A percentile compares a stretch with the other conserved stretches of the same genome.
These are phyloP conservation scores for Styela plicata DNA, from an alignment of 23 tunicate species.

Conservation along the genomic window DNA sequence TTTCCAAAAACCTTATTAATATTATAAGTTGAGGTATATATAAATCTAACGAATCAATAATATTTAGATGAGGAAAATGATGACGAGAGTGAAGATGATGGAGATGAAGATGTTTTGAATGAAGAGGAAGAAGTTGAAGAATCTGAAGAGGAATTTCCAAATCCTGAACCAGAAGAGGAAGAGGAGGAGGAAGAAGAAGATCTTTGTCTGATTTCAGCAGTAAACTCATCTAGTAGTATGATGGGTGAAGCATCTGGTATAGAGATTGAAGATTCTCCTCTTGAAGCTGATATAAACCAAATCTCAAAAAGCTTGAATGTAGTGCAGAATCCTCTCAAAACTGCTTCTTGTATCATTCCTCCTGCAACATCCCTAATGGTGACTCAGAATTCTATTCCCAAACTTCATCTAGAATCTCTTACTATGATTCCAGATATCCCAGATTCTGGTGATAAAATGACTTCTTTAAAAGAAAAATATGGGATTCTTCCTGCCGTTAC, in stretches of 20 bases:
- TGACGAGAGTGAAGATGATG: conserved; percentile 14
- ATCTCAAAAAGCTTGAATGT: background rate
- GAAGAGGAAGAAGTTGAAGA: conserved; percentile 4
- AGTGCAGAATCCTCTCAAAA: background rate
- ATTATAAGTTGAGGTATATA: no score
- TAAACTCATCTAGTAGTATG: conserved; percentile 23
- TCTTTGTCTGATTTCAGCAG: conserved; percentile 28
- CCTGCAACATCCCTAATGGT: background rate
- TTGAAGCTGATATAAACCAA: background rate
- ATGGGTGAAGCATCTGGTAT: conserved; percentile 12
- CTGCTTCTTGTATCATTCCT: background rate
- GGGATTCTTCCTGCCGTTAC: background rate
- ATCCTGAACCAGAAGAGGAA: background rate
- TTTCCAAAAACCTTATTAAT: no score
- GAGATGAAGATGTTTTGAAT: background rate
- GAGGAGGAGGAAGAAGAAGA: conserved; percentile 22
- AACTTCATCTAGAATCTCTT: background rate
- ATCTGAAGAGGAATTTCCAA: background rate
- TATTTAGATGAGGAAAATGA: background rate
- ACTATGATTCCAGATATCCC: background rate
- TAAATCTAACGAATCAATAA: no score
- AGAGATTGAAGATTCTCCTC: background rate
- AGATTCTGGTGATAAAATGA: conserved; percentile 7
- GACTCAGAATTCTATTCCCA: conserved; percentile 6
- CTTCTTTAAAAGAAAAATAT: background rate